Percentiles rank a stretch among this genome's conserved stretches.
phyloP scores from a whole-genome alignment of 2,888 invertebrate genomes.

The Tipula vernalis region DNA sequence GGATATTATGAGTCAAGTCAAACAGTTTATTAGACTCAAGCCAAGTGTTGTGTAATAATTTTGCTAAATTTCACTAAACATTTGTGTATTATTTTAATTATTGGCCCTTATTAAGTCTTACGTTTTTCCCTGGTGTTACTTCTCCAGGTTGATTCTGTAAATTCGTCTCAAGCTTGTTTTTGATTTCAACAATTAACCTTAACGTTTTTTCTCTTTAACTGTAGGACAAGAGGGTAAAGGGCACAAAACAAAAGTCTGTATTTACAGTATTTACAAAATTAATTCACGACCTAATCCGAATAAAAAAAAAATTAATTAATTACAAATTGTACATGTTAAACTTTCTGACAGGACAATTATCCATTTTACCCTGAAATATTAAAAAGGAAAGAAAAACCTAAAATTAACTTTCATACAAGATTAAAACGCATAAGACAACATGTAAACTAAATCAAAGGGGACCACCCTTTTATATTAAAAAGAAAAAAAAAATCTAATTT shows the following conservation, averaged over 20 bases:
- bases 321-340: neutral
- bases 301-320: neutral
- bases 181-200: too few species aligned
- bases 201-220: too few species aligned
- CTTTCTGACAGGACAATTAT: neutral
- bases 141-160: too few species aligned
- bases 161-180: too few species aligned
- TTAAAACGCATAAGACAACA: neutral
- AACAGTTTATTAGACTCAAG: too few species aligned
- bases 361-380: neutral
- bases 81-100: too few species aligned
- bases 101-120: too few species aligned
- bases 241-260: neutral
- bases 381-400: neutral
- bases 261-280: neutral
- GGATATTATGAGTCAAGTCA: too few species aligned
- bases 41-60: too few species aligned
- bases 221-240: too few species aligned
- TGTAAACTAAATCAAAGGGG: neutral
- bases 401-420: neutral
- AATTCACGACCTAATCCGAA: neutral
- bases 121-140: too few species aligned
- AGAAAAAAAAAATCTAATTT: neutral
- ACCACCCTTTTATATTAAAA: neutral
- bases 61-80: too few species aligned